Evolutionary conservation across 1,140 invertebrate species (phyloP), one percentile per base, ranked within the genome.

Genomic region (Scaptomyza pallida): DNA sequence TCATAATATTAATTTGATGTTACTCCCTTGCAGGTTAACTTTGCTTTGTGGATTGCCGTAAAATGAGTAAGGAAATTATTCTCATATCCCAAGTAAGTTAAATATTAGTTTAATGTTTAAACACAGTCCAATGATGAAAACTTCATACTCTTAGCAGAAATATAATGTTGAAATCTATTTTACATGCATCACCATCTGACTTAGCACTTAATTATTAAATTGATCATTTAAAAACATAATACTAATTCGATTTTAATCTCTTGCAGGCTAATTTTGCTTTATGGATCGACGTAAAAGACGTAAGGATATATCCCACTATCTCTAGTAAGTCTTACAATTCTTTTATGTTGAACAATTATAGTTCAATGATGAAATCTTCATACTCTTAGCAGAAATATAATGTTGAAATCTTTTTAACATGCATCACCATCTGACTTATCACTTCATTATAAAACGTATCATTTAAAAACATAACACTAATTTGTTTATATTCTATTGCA

Each of bases 131-230:
- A 30, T 30, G 26, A 30, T 4, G 26, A 30, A 30, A 30, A 37
- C 9, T 75, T 72, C 72, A 82, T 82, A 77, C 47, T 35, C 72
- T n/a, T n/a, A 63, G 6, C 78, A 61, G 74, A 82, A 9, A 17
- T 70, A 70, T 60, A 15, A 67, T 82, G 78, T 81, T 82, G 78
- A 82, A 82, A 82, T 74, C 55, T n/a, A n/a, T n/a, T n/a, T n/a
- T 72, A 83, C 80, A 83, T 83, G 80, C 80, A 83, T 83, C 79
- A 83, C 79, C 79, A 83, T 83, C 78, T 83, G 79, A 75, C 17
- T 23, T 19, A 5, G 12, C n/a, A 16, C 16, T 1, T 41, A 15
- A 15, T 19, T 23, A 57, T 26, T 10, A 0, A 4, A 37, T 48
- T 37, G 8, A 23, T n/a, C n/a, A 3, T 33, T 17, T 23, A 13